Percentiles rank a stretch among this genome's conserved stretches.
phyloP scores from a whole-genome alignment of 2,113 vertebrate genomes.

The Eretmochelys imbricata region DNA sequence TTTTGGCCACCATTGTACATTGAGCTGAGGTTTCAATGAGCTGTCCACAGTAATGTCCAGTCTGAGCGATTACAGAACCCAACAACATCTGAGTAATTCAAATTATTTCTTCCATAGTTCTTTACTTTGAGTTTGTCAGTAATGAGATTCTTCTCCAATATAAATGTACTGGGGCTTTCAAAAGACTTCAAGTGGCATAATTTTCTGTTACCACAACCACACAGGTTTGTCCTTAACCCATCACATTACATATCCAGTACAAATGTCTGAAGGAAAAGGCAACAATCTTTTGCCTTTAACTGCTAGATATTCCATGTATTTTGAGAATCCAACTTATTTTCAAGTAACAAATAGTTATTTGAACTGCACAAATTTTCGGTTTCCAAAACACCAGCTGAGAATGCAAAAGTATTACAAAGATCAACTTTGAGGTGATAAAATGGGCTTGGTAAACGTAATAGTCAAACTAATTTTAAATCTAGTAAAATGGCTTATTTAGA shows the following conservation, averaged over 20 bases:
- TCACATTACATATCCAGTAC: background rate
- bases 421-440: background rate
- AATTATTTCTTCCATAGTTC: background rate
- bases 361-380: background rate
- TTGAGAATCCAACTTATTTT: background rate
- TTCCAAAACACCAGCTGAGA: background rate
- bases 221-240: background rate
- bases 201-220: background rate
- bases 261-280: background rate
- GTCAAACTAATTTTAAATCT: background rate
- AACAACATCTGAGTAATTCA: background rate
- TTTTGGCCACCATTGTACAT: background rate
- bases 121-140: background rate
- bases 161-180: background rate
- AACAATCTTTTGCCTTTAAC: background rate
- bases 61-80: background rate
- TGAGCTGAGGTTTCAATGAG: background rate
- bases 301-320: background rate
- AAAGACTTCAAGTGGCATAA: background rate
- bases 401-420: background rate
- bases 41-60: background rate
- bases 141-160: background rate
- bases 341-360: background rate
- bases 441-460: background rate
- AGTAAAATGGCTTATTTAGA: background rate